Percentiles rank a stretch among this genome's conserved stretches.
phyloP scores from a whole-genome alignment of 2,888 invertebrate genomes.

The Tetranychus truncatus region DNA sequence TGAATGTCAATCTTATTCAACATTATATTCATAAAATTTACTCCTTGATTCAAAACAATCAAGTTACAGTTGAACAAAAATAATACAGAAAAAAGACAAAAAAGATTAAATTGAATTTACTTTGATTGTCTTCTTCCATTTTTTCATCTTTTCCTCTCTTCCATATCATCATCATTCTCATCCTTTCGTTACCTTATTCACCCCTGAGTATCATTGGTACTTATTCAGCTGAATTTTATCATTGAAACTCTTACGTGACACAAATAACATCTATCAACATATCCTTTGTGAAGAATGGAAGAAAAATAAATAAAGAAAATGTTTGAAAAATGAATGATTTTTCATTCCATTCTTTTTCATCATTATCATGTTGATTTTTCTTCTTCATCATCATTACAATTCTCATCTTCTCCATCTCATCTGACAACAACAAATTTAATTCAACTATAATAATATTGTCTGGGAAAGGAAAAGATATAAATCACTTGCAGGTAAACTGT shows the following conservation, averaged over 20 bases:
- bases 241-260: too few relatives aligned
- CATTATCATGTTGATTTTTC: background rate
- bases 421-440: background rate
- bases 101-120: constrained; percentile 5
- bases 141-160: too few relatives aligned
- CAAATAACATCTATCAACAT: too few relatives aligned
- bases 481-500: background rate
- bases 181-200: background rate
- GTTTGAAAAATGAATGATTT: too few relatives aligned
- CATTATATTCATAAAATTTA: too few relatives aligned
- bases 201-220: background rate
- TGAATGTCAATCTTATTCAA: too few relatives aligned
- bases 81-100: background rate
- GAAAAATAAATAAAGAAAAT: too few relatives aligned
- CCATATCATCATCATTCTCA: background rate
- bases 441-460: background rate
- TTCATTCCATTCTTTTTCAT: background rate
- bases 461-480: background rate
- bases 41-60: too few relatives aligned
- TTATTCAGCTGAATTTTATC: too few relatives aligned
- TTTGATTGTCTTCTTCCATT: background rate
- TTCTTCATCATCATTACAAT: background rate
- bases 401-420: background rate
- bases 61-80: too few relatives aligned
- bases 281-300: too few relatives aligned